These are phyloP conservation scores for Acrocephalus scirpaceus DNA, from an alignment of 2,797 vertebrate species.

Conservation along the genomic window DNA sequence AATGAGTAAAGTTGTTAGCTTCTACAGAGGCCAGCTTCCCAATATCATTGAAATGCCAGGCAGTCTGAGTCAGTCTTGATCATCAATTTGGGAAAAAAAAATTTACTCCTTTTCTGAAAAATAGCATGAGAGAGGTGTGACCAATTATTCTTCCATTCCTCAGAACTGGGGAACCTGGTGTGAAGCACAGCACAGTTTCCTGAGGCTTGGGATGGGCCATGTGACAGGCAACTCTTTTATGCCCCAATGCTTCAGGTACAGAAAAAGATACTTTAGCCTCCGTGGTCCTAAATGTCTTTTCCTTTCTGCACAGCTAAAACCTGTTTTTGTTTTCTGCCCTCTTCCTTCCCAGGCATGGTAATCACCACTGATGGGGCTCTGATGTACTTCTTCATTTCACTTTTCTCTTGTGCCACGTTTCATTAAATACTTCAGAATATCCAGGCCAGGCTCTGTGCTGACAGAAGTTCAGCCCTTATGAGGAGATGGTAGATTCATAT, in stretches of 20 bases:
- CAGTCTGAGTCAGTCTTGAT: neutral
- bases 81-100: neutral
- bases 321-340: neutral
- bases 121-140: neutral
- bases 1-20: neutral
- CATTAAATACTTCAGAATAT: neutral
- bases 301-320: neutral
- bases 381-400: neutral
- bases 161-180: neutral
- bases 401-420: neutral
- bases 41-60: slow-evolving; percentile 10
- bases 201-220: neutral
- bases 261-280: neutral
- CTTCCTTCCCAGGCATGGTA: neutral
- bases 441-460: neutral
- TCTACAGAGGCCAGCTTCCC: slow-evolving; percentile 6
- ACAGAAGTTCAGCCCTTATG: neutral
- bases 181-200: neutral
- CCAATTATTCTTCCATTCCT: neutral
- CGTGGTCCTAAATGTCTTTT: neutral
- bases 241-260: neutral
- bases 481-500: neutral
- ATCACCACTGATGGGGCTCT: neutral
- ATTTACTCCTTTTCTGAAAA: neutral
- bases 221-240: neutral